Evolutionary conservation across 2,888 invertebrate genomes (phyloP), one percentile per base, ranked within the genome.

Genomic region (Prosapia bicincta): DNA sequence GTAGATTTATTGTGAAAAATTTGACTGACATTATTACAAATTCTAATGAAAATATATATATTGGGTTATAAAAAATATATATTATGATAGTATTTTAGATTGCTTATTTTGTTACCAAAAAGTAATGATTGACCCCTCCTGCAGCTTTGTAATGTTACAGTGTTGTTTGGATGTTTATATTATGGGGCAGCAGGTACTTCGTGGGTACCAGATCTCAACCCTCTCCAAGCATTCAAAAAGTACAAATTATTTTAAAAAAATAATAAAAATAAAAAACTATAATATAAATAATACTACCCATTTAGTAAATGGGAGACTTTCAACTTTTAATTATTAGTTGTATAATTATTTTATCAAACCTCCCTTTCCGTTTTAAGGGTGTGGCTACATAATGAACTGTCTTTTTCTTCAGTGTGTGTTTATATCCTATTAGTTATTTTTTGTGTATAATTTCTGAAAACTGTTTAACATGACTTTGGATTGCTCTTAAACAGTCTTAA

Each of bases 201-300:
- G 75, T 75, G 75, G 75, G 75, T 75, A 75, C 75, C 75, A 75
- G 75, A 75, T 75, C 75, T 75, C 75, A 75, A 75, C 66, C 68
- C 71, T 73, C 66, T 69, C 70, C 69, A 75, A 71, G 71, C 71
- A 67, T 75, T 71, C 38, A 75, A 75, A 71, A 54, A 75, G 75
- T 75, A 75, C 75, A 75, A 75, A 75, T 75, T 72, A 38, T 75
- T 66, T 72, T 38, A 66, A 68, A 75, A 69, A 75, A 65, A 71
- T 20, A 38, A 71, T 25, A 38, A 70, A 70, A 54, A 54, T 10
- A 54, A 70, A 54, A 54, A 54, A 54, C 54, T 54, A n/a, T n/a
- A 54, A 54, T 54, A n/a, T n/a, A 54, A 54, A 54, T 54, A 54
- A 54, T 54, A 26, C 9, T 38, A 10, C 68, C 67, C 72, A 26